Base-by-base conservation (phyloP, 2,888 invertebrate species). In the Oscheius sp. region DNA sequence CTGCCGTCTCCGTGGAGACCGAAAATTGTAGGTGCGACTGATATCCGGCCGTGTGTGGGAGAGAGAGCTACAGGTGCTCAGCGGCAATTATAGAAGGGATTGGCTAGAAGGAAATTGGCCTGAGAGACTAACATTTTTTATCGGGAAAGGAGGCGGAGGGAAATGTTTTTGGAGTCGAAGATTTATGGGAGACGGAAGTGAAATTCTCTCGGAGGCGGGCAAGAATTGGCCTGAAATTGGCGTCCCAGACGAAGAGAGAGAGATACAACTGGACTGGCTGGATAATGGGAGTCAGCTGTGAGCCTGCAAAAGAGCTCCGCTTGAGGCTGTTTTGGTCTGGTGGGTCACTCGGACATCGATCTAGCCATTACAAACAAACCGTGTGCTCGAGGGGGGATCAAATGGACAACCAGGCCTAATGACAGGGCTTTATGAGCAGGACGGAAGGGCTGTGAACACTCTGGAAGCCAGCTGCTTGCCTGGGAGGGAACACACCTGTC, bases 251-350 rank as follows among this genome's bases (percentile, higher is more conserved):
- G 6, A 52, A 25, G 52, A n/a, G 12, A 23, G 27, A 29, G 31
- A 20, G 50, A 20, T 23, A 12, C 12, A 50, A 27, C 15, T 12
- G n/a, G 50, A 23, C 50, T 23, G 50, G 50, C 29, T 52, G 57
- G 57, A 37, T 57, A 57, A 57, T 57, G 57, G 25, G 57, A 57
- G 57, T 57, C 57, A 57, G 57, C 57, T 57, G 57, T 57, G 57
- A 57, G 55, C 2, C 17, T 23, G 34, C 33, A 53, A 31, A 17
- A 8, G 12, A n/a, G n/a, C n/a, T n/a, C n/a, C n/a, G n/a, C n/a
- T n/a, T n/a, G n/a, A n/a, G 27, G 52, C n/a, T 27, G 52, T 52
- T 52, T 25, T 57, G 52, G 15, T 25, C 27, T 57, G 20, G 39
- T 23, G 57, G 52, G 52, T 52, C 52, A 52, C n/a, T 17, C 25